Evolutionary conservation across 2,888 invertebrate species (phyloP).

Genomic region (Bellardia pandia): DNA sequence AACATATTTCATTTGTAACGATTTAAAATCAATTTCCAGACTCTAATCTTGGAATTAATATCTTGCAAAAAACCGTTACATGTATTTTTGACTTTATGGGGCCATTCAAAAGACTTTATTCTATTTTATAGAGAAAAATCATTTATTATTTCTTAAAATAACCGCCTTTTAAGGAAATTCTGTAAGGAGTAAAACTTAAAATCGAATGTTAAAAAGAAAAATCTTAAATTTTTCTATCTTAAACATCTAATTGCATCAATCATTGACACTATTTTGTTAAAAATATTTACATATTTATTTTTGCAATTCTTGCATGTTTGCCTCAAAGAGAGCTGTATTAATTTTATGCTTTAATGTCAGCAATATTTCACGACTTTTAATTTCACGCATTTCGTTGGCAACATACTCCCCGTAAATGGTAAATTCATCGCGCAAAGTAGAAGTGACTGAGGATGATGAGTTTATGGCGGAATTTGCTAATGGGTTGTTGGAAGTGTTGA

Average conservation of each 20-base stretch:
- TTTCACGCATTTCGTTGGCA: conserved; percentile 86
- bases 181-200: conserved; percentile 23
- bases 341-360: conserved; percentile 87
- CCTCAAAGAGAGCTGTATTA: conserved; percentile 87
- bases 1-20: no score
- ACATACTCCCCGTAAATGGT: conserved; percentile 87
- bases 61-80: no score
- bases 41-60: no score
- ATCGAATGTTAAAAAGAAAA: conserved; percentile 3
- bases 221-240: conserved; percentile 4
- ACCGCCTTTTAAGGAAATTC: neutral
- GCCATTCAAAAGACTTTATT: neutral
- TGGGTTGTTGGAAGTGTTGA: conserved; percentile 23
- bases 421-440: conserved; percentile 85
- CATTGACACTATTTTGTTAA: neutral
- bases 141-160: neutral
- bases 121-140: neutral
- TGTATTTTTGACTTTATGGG: neutral
- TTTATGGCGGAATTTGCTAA: conserved; percentile 72
- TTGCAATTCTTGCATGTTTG: conserved; percentile 86
- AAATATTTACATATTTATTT: conserved; percentile 71
- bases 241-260: neutral
- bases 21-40: no score
- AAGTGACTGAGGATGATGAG: conserved; percentile 49
- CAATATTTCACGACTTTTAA: conserved; percentile 86